A percentile compares a stretch with the other conserved stretches of the same genome.
Conservation (phyloP, 2,113 vertebrate genomes). For the Brachionichthys hirsutus region DNA sequence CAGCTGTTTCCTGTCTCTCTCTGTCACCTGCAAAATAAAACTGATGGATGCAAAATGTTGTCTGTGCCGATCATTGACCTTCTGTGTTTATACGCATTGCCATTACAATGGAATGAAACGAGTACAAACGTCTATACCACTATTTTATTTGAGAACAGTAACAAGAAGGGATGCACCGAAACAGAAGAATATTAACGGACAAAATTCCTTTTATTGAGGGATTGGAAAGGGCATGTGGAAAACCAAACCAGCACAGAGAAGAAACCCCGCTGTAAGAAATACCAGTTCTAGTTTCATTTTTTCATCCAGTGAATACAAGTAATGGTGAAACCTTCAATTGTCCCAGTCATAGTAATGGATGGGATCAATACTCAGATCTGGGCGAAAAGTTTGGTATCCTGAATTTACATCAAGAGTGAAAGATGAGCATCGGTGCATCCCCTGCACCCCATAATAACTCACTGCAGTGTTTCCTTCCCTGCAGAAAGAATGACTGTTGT, state of each 20-base stretch:
- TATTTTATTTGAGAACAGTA: slow-evolving; percentile 48
- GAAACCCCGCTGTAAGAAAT: slow-evolving; percentile 33
- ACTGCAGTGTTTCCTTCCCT: slow-evolving; percentile 42
- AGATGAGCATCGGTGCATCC: slow-evolving; percentile 59
- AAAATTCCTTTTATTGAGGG: slow-evolving; percentile 27
- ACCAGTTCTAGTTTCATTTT: slow-evolving; percentile 6
- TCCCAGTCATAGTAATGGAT: slow-evolving; percentile 36
- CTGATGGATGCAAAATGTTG: slow-evolving; percentile 22
- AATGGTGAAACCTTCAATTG: slow-evolving; percentile 21
- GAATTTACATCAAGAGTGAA: slow-evolving; percentile 36
- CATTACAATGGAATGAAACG: slow-evolving; percentile 40
- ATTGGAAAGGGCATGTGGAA: slow-evolving; percentile 18
- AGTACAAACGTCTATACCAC: slow-evolving; percentile 47
- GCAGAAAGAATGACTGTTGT: slow-evolving; percentile 63
- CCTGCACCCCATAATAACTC: slow-evolving; percentile 43
- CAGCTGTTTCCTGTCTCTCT: slow-evolving; percentile 1
- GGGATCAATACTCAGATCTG: slow-evolving; percentile 26
- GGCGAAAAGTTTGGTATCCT: slow-evolving; percentile 18
- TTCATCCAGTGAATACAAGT: slow-evolving; percentile 34
- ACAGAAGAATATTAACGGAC: slow-evolving; percentile 1
- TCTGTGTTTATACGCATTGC: slow-evolving; percentile 39
- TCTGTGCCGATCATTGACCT: slow-evolving; percentile 34
- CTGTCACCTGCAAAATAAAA: slow-evolving; percentile 33
- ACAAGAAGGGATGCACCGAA: slow-evolving; percentile 60
- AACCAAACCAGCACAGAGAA: slow-evolving; percentile 28